phyloP scores from a whole-genome alignment of 2,888 invertebrate species.

The Ophion costatus region DNA sequence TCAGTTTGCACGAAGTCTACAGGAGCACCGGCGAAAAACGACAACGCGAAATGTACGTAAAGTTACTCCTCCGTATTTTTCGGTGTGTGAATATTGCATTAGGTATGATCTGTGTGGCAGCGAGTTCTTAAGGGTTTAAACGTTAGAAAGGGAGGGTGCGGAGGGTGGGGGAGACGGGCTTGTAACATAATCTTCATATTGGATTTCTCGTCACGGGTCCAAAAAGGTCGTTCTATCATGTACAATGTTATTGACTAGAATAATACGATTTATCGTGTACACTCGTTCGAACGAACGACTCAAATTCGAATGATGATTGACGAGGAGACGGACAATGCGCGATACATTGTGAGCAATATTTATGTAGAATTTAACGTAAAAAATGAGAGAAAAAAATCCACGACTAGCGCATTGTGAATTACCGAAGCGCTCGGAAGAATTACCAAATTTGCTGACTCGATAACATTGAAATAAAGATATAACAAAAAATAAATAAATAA shows the following conservation, averaged over 20 bases:
- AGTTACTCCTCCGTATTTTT: constrained; percentile 30
- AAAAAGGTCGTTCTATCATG: constrained; percentile 77
- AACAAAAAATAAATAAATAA: constrained; percentile 26
- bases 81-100: constrained; percentile 16
- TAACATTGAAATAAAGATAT: constrained; percentile 60
- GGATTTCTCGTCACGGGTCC: constrained; percentile 81
- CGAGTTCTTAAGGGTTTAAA: constrained; percentile 3
- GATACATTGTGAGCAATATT: constrained; percentile 74
- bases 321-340: constrained; percentile 60
- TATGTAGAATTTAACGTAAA: constrained; percentile 66
- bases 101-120: constrained; percentile 3
- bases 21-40: constrained; percentile 18
- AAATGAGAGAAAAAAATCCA: not conserved
- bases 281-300: constrained; percentile 30
- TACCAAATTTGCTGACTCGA: constrained; percentile 39
- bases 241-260: constrained; percentile 62
- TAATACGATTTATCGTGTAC: constrained; percentile 55
- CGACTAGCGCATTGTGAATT: not conserved
- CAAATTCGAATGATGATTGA: constrained; percentile 29
- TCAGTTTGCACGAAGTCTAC: constrained; percentile 1
- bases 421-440: constrained; percentile 35
- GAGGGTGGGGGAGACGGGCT: constrained; percentile 29
- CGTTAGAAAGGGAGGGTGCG: not conserved
- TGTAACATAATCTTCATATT: constrained; percentile 67
- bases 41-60: not conserved